phyloP scores from a whole-genome alignment of 2,888 invertebrate genomes.

The Belgica antarctica region DNA sequence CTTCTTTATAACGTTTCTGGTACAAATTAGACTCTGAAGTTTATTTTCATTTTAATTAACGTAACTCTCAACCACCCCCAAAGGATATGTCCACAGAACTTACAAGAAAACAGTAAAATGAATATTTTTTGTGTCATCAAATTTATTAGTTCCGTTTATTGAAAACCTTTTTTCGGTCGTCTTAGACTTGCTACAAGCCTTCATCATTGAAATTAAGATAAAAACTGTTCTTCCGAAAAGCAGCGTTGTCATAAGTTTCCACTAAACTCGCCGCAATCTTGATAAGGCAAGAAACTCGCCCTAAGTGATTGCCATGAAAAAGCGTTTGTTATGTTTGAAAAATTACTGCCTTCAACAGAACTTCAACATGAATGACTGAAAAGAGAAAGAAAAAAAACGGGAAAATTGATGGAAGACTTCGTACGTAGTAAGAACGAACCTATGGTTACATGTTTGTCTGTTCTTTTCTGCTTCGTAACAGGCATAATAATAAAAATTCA shows the following conservation, averaged over 20 bases:
- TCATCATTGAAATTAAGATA: background rate
- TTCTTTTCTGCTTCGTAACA: conserved; percentile 22
- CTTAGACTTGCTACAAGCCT: background rate
- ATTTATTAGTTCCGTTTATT: conserved; percentile 32
- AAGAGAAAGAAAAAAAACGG: background rate
- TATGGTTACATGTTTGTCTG: background rate
- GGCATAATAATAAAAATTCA: conserved; percentile 40
- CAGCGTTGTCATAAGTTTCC: background rate
- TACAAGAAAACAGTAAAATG: too few relatives aligned
- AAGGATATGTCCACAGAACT: too few relatives aligned
- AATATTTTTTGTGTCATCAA: background rate
- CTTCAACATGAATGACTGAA: conserved; percentile 21
- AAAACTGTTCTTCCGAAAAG: too few relatives aligned
- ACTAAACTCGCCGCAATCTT: conserved; percentile 30
- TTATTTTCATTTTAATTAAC: too few relatives aligned
- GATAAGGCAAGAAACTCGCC: conserved; percentile 15
- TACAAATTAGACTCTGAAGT: too few relatives aligned
- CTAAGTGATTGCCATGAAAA: conserved; percentile 32
- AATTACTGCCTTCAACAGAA: conserved; percentile 40
- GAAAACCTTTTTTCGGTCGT: background rate
- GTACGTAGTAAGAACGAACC: background rate
- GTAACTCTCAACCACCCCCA: too few relatives aligned
- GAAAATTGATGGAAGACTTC: conserved; percentile 40
- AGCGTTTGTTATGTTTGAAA: conserved; percentile 40
- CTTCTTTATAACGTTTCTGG: too few relatives aligned